These are phyloP conservation scores for Carlito syrichta DNA, from an alignment of 2,113 vertebrate genomes.

Conservation along the genomic window DNA sequence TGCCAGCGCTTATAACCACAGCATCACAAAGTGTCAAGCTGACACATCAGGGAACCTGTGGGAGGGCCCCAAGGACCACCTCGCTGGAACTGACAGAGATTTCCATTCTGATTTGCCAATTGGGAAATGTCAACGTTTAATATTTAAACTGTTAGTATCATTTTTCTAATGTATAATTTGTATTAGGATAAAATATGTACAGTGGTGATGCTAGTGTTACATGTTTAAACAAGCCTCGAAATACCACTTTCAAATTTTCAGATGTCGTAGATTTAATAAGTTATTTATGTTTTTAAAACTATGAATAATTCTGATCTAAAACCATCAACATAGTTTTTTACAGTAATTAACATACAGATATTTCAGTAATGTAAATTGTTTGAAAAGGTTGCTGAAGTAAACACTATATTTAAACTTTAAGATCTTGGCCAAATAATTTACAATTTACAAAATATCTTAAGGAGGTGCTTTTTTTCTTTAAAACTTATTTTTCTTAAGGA, in stretches of 20 bases:
- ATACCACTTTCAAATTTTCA: conserved; percentile 59
- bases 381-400: conserved; percentile 20
- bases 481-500: conserved; percentile 65
- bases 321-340: neutral
- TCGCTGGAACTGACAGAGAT: neutral
- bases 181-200: conserved; percentile 13
- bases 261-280: conserved; percentile 32
- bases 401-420: conserved; percentile 39
- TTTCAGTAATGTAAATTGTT: conserved; percentile 24
- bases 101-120: conserved; percentile 55
- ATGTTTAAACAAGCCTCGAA: conserved; percentile 52
- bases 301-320: conserved; percentile 42
- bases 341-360: neutral
- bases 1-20: neutral
- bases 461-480: conserved; percentile 44
- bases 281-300: conserved; percentile 46
- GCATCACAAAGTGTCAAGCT: conserved; percentile 32
- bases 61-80: fast-evolving
- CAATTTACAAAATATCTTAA: conserved; percentile 43
- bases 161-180: conserved; percentile 67
- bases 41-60: too few species aligned
- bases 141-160: conserved; percentile 64
- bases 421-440: conserved; percentile 49
- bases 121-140: conserved; percentile 59
- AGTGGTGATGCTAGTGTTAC: neutral